Evolutionary conservation across 2,113 vertebrate genomes (phyloP).

Genomic region (Ptyas mucosa): DNA sequence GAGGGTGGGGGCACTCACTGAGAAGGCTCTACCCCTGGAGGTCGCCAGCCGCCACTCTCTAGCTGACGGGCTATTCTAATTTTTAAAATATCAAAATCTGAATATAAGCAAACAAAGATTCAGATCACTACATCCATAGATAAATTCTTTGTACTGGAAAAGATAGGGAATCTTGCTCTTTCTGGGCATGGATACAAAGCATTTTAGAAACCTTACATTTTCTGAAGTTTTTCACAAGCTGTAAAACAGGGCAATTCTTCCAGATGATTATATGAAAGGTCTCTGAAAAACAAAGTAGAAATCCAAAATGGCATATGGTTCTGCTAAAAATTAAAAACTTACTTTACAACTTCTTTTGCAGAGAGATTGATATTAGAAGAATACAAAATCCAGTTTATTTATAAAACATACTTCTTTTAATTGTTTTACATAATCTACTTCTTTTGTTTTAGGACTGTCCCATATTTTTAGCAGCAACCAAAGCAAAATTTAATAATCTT

Average conservation of each 20-base stretch:
- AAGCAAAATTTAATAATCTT: constrained; percentile 36
- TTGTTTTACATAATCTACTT: constrained; percentile 52
- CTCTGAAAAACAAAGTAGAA: constrained; percentile 71
- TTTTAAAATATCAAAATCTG: constrained; percentile 17
- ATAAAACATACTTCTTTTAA: constrained; percentile 54
- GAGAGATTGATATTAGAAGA: constrained; percentile 12
- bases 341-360: constrained; percentile 10
- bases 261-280: constrained; percentile 88
- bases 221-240: constrained; percentile 83
- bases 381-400: constrained; percentile 48
- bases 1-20: too few relatives aligned
- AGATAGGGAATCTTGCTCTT: neutral
- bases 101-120: neutral
- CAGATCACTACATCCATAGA: neutral
- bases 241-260: constrained; percentile 84
- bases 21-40: too few relatives aligned
- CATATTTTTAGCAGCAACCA: constrained; percentile 51
- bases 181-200: neutral
- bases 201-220: constrained; percentile 76
- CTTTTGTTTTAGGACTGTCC: constrained; percentile 34
- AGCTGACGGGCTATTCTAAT: too few relatives aligned
- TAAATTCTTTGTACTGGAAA: neutral
- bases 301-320: constrained; percentile 23
- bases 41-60: too few relatives aligned
- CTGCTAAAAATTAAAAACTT: constrained; percentile 21